Conservation (phyloP, 2,888 invertebrate species). For the Schrankia costaestrigalis region DNA sequence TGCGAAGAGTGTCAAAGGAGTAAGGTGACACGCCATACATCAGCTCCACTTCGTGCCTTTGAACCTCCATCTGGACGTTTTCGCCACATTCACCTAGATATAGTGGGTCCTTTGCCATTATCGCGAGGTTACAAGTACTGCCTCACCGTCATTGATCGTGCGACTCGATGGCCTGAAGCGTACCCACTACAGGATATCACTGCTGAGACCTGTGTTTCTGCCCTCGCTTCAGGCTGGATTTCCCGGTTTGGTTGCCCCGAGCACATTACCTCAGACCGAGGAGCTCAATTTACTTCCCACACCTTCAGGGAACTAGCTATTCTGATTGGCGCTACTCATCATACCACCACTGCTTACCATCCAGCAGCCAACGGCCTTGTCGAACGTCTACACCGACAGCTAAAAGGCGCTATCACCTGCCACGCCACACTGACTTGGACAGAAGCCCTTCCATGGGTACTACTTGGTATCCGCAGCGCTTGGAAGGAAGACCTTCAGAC, state of each 20-base stretch:
- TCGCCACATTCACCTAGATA: constrained; percentile 37
- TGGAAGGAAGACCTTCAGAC: too few relatives aligned
- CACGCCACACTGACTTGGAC: too few relatives aligned
- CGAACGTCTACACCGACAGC: constrained; percentile 51
- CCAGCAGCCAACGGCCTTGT: background rate
- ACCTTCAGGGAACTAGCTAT: background rate
- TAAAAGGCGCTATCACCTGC: background rate
- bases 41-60: background rate
- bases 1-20: constrained; percentile 43
- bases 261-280: background rate
- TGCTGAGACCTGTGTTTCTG: constrained; percentile 43
- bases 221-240: constrained; percentile 39
- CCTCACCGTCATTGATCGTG: constrained; percentile 32
- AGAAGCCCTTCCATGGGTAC: too few relatives aligned
- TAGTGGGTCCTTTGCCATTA: constrained; percentile 24
- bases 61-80: constrained; percentile 29
- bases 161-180: constrained; percentile 50
- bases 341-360: background rate
- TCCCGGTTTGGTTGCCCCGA: background rate
- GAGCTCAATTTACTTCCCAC: background rate
- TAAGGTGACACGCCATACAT: constrained; percentile 37
- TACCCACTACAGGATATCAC: too few relatives aligned
- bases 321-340: background rate
- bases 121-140: constrained; percentile 25
- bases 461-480: too few relatives aligned